Conservation (phyloP, 2,888 invertebrate species). For the Euclidia mi region DNA sequence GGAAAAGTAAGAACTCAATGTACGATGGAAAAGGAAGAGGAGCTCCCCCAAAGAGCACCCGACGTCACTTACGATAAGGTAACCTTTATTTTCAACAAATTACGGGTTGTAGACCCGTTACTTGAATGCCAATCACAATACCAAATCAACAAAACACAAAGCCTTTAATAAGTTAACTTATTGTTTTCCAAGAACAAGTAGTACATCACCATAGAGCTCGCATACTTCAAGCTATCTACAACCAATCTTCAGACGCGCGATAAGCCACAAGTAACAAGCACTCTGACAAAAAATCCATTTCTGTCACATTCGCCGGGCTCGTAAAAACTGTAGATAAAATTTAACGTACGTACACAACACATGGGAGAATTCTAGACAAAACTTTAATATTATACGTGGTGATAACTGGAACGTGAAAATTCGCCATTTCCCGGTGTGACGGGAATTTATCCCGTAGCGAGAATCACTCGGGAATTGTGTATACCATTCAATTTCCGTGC, state of each 20-base stretch:
- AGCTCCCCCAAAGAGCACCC: no score
- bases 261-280: slow-evolving; percentile 25
- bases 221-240: slow-evolving; percentile 1
- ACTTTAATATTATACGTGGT: slow-evolving; percentile 47
- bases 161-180: no score
- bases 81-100: no score
- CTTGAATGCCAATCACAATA: no score
- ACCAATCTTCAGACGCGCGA: slow-evolving; percentile 9
- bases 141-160: no score
- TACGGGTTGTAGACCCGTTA: no score
- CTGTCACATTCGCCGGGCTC: slow-evolving; percentile 38
- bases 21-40: no score
- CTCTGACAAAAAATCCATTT: slow-evolving; percentile 28
- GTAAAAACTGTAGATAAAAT: slow-evolving; percentile 53
- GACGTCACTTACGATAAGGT: no score
- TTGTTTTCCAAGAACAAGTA: no score
- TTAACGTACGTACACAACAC: slow-evolving; percentile 39
- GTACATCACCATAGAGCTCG: no score
- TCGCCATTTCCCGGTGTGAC: slow-evolving; percentile 40
- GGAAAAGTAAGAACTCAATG: no score
- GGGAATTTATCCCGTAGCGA: slow-evolving; percentile 54
- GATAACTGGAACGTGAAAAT: slow-evolving; percentile 52
- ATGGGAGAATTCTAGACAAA: slow-evolving; percentile 51
- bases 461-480: slow-evolving; percentile 64
- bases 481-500: slow-evolving; percentile 78